Conservation (phyloP, 64 coral and sea anemone species). For the Actinia equina region DNA sequence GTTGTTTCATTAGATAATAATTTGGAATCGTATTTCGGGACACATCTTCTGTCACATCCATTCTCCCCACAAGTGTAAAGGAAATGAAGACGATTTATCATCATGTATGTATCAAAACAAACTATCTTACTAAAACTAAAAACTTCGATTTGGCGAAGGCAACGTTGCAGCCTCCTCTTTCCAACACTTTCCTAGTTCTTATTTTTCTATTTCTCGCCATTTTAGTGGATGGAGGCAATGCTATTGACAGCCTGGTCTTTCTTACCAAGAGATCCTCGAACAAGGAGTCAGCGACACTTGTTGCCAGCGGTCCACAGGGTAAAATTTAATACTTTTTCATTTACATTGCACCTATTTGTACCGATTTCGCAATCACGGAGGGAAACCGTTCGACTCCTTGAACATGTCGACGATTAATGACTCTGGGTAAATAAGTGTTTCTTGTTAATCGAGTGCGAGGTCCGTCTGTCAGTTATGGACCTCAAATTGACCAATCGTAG, state of each 20-base stretch:
- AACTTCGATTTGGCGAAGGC: no score
- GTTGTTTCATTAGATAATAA: conserved; percentile 70
- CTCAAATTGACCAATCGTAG: no score
- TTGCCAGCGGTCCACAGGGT: conserved; percentile 94
- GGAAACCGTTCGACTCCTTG: neutral
- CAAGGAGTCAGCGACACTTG: conserved; percentile 85
- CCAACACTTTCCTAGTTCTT: no score
- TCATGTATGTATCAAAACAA: conserved; percentile 31
- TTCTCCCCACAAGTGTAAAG: conserved; percentile 51
- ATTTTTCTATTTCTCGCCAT: neutral
- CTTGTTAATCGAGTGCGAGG: neutral
- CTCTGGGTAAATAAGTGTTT: no score
- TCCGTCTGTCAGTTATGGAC: neutral
- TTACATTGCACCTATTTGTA: no score
- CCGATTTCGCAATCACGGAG: no score
- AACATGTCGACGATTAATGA: no score
- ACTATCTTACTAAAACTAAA: neutral
- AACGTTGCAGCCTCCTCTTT: neutral
- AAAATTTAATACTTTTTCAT: neutral
- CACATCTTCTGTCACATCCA: conserved; percentile 96
- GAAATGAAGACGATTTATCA: conserved; percentile 43
- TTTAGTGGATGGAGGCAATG: conserved; percentile 92
- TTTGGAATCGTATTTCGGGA: conserved; percentile 96
- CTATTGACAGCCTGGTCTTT: conserved; percentile 82
- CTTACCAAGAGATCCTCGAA: conserved; percentile 69